A percentile compares a stretch with the other conserved stretches of the same genome.
phyloP scores from a whole-genome alignment of 2,888 invertebrate species.

The Leptarthrus brevirostris region DNA sequence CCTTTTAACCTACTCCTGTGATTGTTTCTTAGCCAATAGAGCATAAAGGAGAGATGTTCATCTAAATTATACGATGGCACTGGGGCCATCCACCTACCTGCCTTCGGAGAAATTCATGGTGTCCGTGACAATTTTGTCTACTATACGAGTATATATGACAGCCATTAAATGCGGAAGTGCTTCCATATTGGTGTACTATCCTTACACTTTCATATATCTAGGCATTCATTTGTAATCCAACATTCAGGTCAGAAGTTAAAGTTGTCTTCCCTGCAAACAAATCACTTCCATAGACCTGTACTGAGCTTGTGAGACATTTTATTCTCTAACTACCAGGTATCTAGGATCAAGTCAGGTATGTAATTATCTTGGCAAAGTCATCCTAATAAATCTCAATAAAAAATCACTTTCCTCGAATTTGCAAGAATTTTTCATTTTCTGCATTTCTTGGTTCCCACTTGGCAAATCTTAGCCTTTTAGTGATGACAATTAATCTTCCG shows the following conservation, averaged over 20 bases:
- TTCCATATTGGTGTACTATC: no score
- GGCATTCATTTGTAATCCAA: background rate
- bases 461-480: no score
- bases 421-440: constrained; percentile 44
- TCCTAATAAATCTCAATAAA: constrained; percentile 53
- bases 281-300: background rate
- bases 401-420: constrained; percentile 51
- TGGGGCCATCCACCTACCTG: background rate
- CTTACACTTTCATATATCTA: no score
- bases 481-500: no score
- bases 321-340: constrained; percentile 1
- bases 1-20: constrained; percentile 10
- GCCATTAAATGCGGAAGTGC: constrained; percentile 8
- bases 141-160: constrained; percentile 5
- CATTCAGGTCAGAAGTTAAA: background rate
- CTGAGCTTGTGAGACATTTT: background rate
- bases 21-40: constrained; percentile 17
- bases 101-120: background rate
- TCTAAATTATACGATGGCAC: constrained; percentile 2
- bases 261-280: background rate
- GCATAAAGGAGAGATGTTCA: constrained; percentile 29
- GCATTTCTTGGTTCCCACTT: no score
- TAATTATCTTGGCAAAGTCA: constrained; percentile 52
- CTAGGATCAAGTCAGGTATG: background rate
- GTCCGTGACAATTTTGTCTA: constrained; percentile 1